A percentile compares a stretch with the other conserved stretches of the same genome.
Evolutionary conservation across 2,797 vertebrate genomes (phyloP).

Genomic region (Paguma larvata): DNA sequence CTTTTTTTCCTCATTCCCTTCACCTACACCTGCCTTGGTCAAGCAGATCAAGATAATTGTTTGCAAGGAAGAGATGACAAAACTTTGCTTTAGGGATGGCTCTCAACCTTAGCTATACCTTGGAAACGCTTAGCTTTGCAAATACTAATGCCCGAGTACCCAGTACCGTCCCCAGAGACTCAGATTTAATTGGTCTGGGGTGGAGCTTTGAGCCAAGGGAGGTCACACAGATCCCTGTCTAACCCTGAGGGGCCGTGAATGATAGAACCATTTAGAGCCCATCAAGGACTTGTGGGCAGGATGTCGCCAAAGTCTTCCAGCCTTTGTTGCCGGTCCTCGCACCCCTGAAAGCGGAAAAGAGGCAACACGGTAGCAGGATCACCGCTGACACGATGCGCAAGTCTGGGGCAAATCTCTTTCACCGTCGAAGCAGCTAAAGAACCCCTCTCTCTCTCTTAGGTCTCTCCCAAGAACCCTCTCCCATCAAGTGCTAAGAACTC

Average conservation of each 20-base stretch:
- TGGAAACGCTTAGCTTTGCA: neutral
- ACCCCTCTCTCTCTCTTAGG: neutral
- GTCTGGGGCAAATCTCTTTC: neutral
- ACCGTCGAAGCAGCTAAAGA: neutral
- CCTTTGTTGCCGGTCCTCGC: neutral
- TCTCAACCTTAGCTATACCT: neutral
- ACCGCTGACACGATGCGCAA: neutral
- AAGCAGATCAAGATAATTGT: constrained; percentile 35
- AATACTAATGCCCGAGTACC: neutral
- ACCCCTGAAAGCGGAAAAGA: neutral
- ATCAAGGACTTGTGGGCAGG: neutral
- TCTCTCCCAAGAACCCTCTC: constrained; percentile 20
- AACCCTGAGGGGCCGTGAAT: neutral
- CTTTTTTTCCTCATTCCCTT: constrained; percentile 28
- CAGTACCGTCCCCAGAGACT: neutral
- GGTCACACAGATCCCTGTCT: neutral
- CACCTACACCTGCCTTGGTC: neutral
- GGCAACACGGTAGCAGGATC: neutral
- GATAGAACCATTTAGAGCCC: neutral
- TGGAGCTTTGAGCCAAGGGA: neutral
- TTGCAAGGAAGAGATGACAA: neutral
- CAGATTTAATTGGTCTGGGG: constrained; percentile 55
- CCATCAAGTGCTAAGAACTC: constrained; percentile 31
- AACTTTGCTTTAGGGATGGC: neutral
- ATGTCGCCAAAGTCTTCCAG: neutral